phyloP scores from a whole-genome alignment of 2,797 vertebrate genomes.

The Platyrinchus mystaceus region DNA sequence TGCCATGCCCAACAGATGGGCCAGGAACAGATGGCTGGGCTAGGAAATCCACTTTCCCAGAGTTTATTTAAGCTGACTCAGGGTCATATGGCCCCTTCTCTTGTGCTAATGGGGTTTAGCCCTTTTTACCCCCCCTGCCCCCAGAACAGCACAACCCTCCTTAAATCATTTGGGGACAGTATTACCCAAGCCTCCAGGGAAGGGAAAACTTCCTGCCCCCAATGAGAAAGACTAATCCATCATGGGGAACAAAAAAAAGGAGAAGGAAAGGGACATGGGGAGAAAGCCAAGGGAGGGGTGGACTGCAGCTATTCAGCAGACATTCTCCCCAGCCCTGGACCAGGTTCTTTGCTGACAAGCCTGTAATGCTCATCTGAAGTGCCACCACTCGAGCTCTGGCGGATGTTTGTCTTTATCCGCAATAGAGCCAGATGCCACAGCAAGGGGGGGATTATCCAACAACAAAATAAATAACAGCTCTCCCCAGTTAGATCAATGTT shows the following conservation, averaged over 20 bases:
- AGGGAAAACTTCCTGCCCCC: neutral
- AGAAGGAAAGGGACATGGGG: neutral
- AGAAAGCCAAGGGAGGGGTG: neutral
- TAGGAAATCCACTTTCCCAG: constrained; percentile 36
- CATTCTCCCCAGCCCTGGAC: neutral
- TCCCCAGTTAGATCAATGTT: constrained; percentile 23
- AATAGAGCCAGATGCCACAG: constrained; percentile 34
- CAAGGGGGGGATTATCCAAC: constrained; percentile 37
- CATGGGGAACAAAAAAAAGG: neutral
- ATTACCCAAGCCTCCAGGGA: neutral
- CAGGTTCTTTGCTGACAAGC: neutral
- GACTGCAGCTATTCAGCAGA: neutral
- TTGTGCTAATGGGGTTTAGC: constrained; percentile 1
- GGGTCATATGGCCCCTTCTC: neutral
- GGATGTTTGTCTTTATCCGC: neutral
- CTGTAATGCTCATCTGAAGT: neutral
- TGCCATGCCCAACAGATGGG: neutral
- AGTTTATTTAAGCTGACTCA: constrained; percentile 7
- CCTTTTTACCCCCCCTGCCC: neutral
- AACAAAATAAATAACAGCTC: constrained; percentile 48
- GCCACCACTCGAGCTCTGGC: neutral
- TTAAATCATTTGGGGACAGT: neutral
- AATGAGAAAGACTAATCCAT: neutral
- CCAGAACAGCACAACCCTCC: neutral
- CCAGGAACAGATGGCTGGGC: constrained; percentile 13